These are phyloP conservation scores for Lycocorax pyrrhopterus DNA, from an alignment of 2,113 vertebrate genomes.

Conservation along the genomic window DNA sequence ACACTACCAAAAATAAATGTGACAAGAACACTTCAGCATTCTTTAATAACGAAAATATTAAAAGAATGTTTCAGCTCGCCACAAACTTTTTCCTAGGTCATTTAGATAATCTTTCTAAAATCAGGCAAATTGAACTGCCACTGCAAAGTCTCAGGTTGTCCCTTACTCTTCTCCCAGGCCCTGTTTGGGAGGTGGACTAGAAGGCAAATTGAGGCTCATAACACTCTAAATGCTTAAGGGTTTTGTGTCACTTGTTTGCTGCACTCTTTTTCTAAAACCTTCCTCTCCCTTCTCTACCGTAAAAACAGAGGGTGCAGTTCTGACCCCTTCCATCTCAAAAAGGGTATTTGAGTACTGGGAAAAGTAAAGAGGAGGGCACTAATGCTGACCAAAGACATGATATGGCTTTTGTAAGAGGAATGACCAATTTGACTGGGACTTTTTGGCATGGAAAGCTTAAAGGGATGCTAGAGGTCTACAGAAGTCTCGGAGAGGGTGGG, in stretches of 20 bases:
- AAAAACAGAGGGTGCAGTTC: not conserved
- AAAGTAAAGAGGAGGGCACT: not conserved
- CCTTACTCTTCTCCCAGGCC: not conserved
- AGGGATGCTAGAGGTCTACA: not conserved
- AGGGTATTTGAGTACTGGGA: not conserved
- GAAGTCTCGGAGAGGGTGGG: not conserved
- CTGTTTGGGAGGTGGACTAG: not conserved
- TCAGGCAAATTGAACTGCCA: not conserved
- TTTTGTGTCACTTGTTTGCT: not conserved
- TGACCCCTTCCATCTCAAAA: not conserved
- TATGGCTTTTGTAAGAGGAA: not conserved
- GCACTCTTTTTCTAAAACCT: not conserved
- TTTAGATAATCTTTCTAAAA: not conserved
- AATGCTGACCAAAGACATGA: not conserved
- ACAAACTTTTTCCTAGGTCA: not conserved
- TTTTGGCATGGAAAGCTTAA: not conserved
- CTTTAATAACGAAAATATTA: slow-evolving; percentile 7
- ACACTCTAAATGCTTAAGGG: not conserved
- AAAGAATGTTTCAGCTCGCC: not conserved
- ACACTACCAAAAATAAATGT: not conserved
- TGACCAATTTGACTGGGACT: not conserved
- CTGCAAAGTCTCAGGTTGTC: not conserved
- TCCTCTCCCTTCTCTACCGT: not conserved
- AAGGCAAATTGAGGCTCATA: not conserved
- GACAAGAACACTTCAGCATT: not conserved